phyloP scores from a whole-genome alignment of 2,113 vertebrate genomes.

The Petaurus breviceps region DNA sequence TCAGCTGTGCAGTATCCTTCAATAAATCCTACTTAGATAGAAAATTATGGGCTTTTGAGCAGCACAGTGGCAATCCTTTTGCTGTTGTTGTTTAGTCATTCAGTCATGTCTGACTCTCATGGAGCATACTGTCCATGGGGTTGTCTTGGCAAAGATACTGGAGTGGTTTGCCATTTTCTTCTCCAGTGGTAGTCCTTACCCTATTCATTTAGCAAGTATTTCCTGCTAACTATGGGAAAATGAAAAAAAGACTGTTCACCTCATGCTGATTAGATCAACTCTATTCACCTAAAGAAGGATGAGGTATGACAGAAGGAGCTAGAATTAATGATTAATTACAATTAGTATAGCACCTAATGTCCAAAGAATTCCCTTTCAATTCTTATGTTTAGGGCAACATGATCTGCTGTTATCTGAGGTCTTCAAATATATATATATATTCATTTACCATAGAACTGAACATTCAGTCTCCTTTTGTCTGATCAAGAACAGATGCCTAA shows the following conservation, averaged over 20 bases:
- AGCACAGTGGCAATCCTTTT: background rate
- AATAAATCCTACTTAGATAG: background rate
- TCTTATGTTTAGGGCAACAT: background rate
- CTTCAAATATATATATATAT: background rate
- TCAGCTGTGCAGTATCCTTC: background rate
- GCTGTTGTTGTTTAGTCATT: background rate
- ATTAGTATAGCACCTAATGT: background rate
- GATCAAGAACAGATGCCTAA: background rate
- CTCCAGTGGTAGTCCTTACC: background rate
- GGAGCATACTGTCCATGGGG: background rate
- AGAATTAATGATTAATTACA: background rate
- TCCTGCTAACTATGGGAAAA: background rate
- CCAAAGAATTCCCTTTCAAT: background rate
- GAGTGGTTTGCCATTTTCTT: background rate
- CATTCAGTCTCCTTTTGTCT: background rate
- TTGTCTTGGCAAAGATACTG: background rate
- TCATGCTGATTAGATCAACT: background rate
- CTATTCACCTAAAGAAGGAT: background rate
- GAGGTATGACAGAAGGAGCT: background rate
- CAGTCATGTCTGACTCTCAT: background rate
- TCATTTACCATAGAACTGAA: background rate
- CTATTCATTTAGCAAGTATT: background rate
- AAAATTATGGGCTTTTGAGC: background rate
- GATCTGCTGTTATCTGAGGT: background rate
- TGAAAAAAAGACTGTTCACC: background rate